phyloP scores from a whole-genome alignment of 2,797 vertebrate species.

The Alcedo atthis region DNA sequence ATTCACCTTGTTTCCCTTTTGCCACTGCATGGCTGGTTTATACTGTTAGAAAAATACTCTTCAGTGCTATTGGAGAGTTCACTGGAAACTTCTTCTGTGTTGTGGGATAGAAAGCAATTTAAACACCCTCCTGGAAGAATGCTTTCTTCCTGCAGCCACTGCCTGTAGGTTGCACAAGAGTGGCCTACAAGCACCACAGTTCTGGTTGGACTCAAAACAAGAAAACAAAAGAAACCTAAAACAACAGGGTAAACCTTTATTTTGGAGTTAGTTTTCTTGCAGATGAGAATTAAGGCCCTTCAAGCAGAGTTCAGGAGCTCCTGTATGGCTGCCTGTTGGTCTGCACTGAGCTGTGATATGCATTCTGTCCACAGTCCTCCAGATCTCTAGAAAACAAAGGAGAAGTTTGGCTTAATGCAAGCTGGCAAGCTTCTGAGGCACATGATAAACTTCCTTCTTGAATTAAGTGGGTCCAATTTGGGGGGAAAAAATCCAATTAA shows the following conservation, averaged over 20 bases:
- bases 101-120: constrained; percentile 60
- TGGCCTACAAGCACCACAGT: constrained; percentile 83
- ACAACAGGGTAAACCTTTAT: constrained; percentile 85
- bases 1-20: constrained; percentile 74
- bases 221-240: constrained; percentile 87
- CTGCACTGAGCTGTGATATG: constrained; percentile 90
- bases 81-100: constrained; percentile 68
- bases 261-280: constrained; percentile 83
- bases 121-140: constrained; percentile 64
- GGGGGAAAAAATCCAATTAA: not conserved
- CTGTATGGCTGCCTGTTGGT: constrained; percentile 96
- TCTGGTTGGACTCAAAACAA: constrained; percentile 80
- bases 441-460: not conserved
- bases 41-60: constrained; percentile 85
- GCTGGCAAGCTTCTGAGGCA: not conserved
- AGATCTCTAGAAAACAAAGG: constrained; percentile 83
- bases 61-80: constrained; percentile 77
- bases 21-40: constrained; percentile 72
- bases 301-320: constrained; percentile 94
- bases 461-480: not conserved
- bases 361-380: constrained; percentile 95
- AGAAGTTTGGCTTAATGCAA: constrained; percentile 2
- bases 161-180: constrained; percentile 74
- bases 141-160: constrained; percentile 69
- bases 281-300: constrained; percentile 80